Conservation (phyloP, 2,797 vertebrate species). For the Cygnus olor region DNA sequence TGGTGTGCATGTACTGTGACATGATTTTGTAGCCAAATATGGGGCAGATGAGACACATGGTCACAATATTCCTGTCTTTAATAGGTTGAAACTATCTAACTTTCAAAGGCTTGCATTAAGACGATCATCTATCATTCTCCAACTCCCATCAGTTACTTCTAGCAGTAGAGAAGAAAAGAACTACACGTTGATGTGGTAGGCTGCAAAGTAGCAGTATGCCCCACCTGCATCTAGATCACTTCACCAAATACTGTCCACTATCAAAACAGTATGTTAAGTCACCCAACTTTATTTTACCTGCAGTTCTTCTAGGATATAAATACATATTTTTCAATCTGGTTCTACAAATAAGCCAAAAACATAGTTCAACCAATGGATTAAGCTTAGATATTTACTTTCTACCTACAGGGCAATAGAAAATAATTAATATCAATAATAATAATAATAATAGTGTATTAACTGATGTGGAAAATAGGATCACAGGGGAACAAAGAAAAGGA, state of each 20-base stretch:
- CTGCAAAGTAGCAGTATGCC: background rate
- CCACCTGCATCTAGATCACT: background rate
- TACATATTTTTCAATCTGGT: background rate
- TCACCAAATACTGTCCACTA: background rate
- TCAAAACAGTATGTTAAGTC: background rate
- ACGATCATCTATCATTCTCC: background rate
- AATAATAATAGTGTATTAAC: background rate
- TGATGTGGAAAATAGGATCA: background rate
- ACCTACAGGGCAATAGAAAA: background rate
- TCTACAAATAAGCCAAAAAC: background rate
- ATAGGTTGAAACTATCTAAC: slow-evolving; percentile 27
- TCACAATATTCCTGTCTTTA: slow-evolving; percentile 51
- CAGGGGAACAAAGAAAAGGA: background rate
- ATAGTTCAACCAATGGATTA: background rate
- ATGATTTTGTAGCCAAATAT: slow-evolving; percentile 17
- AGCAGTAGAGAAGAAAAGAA: background rate
- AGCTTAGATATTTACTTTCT: background rate
- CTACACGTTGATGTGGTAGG: slow-evolving; percentile 7
- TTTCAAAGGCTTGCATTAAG: slow-evolving; percentile 54
- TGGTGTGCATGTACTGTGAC: background rate
- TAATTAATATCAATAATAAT: background rate
- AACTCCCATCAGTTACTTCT: background rate
- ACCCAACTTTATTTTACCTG: background rate
- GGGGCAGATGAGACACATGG: slow-evolving; percentile 49
- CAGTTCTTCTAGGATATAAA: background rate